Base-by-base conservation (phyloP, 53 echinoderm and acorn worm species). In the Apostichopus leukothele region DNA sequence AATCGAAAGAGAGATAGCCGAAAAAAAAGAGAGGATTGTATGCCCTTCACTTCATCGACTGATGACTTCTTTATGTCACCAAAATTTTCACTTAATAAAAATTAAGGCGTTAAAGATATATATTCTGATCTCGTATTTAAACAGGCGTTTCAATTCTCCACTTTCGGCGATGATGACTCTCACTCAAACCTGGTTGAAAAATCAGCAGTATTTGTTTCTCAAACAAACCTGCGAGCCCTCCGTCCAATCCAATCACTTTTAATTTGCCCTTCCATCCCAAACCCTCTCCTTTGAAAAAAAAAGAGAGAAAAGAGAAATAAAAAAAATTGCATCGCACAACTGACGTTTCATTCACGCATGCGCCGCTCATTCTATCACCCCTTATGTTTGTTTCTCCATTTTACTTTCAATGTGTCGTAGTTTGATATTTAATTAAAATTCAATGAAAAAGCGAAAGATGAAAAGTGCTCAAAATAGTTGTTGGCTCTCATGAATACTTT, bases 381-480 rank as follows among this genome's bases (percentile, higher is more conserved):
- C 18, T 13, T 7, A 6, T 71, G 71, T 71, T 68, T 6, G 39
- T 39, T 18, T 71, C 18, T 71, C 71, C 71, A 71, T 71, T 13
- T 71, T 71, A 71, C 71, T 71, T 71, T 71, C 71, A 71, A 71
- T 71, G 71, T 71, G 71, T 71, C 66, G 66, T 67, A 66, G 85
- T 85, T 67, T 85, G 85, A 85, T 63, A 85, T 85, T 85, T 85
- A 85, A 85, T 85, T 85, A 85, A 85, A 66, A 85, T 85, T 27
- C 85, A 85, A 85, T 85, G 85, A 67, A 85, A 85, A 85, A 60
- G 60, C 25, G 60, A 85, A 85, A 60, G 60, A 60, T 59, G 60
- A 85, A 67, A 85, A 67, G 85, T 85, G 66, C 22, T 66, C 67
- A 63, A 67, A 85, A 63, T 67, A n/a, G 85, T 68, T 85, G 85